A percentile compares a stretch with the other conserved stretches of the same genome.
These are phyloP conservation scores for Sebastes ruberrimus DNA, from an alignment of 2,797 vertebrate genomes.

Conservation along the genomic window DNA sequence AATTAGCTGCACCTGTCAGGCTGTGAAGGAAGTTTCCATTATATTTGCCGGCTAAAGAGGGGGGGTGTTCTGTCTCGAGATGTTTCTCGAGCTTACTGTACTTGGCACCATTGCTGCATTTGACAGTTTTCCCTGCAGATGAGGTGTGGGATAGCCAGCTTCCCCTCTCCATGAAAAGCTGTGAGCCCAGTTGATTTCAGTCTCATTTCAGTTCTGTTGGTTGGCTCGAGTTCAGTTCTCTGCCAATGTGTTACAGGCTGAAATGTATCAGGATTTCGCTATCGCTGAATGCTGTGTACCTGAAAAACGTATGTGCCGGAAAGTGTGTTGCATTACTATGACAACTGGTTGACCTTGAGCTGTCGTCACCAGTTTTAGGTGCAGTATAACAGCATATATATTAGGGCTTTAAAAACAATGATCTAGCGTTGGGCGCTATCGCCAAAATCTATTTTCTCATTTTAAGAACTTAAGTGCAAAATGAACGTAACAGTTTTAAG, in stretches of 20 bases:
- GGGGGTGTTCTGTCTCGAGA: neutral
- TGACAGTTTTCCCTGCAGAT: neutral
- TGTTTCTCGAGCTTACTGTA: neutral
- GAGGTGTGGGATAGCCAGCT: neutral
- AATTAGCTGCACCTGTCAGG: neutral
- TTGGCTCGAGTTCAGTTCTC: neutral
- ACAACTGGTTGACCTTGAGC: neutral
- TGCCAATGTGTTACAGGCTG: too few relatives aligned
- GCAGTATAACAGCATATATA: neutral
- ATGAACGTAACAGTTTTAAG: too few relatives aligned
- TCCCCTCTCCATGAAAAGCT: neutral
- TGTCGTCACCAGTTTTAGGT: neutral
- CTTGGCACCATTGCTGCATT: too few relatives aligned
- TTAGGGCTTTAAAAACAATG: neutral
- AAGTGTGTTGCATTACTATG: neutral
- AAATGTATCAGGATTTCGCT: neutral
- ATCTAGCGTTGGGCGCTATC: accelerated
- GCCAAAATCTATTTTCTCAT: too few relatives aligned
- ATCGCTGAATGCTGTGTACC: neutral
- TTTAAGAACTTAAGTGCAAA: too few relatives aligned
- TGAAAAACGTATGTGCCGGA: neutral
- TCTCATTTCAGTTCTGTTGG: neutral
- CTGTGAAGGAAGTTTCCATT: neutral
- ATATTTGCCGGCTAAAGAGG: neutral
- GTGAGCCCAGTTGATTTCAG: neutral